Base-by-base conservation (phyloP, 2,888 invertebrate genomes). In the Automeris io region DNA sequence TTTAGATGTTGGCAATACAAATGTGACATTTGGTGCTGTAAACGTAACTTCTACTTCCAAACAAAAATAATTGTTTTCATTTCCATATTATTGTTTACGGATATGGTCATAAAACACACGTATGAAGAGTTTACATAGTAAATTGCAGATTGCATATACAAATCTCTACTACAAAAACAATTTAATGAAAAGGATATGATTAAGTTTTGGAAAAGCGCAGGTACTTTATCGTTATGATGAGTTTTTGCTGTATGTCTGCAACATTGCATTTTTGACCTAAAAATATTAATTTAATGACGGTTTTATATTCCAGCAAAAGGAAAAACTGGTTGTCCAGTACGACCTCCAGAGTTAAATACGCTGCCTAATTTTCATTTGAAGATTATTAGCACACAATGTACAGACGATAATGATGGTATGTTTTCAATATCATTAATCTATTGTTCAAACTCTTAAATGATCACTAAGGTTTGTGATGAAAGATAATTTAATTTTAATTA, bases 131-230 rank as follows among this genome's bases (percentile, higher is more conserved):
- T 57, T 32, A 18, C 18, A 31, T 61, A 58, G 46, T 43, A 50
- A 52, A 39, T 39, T 54, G 43, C 42, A 47, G 39, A 46, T 41
- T 42, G 45, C 56, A 44, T 49, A 49, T 44, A 43, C 48, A 53
- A 47, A 46, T 16, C 29, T n/a, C 39, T 47, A 39, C 42, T 47
- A 45, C 43, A 54, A 47, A 53, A 54, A 36, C 46, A 47, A 46
- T 51, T 51, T 52, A 40, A 41, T 46, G 40, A 47, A 34, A 47
- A 49, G 45, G 88, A 85, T 78, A 92, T 92, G 92, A 89, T 93
- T 72, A 91, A 92, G 77, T 93, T 93, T 85, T 92, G 92, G 92
- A 92, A 91, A 79, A 92, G 91, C 80, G 86, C 91, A 83, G 90
- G 91, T 91, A 88, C 58, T 57, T 43, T 33, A 9, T 21, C 21